Base-by-base conservation (phyloP, 2,113 vertebrate species). In the Orientallactaga bullata region DNA sequence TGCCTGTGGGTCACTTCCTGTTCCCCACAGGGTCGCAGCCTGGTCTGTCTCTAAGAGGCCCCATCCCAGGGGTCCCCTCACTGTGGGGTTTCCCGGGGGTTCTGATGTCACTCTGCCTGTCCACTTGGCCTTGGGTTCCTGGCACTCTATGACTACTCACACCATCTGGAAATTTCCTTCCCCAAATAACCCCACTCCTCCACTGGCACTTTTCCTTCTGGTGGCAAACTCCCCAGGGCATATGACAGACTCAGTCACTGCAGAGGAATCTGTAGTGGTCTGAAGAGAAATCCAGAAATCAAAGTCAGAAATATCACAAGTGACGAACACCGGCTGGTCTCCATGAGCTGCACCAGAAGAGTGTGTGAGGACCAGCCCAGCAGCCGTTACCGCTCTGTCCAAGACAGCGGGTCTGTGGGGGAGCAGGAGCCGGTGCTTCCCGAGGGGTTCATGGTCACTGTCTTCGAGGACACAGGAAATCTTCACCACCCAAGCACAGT, bases 371-470 rank as follows among this genome's bases (percentile, higher is more conserved):
- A 63, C 6, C 10, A 24, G 28, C 81, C 28, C 16, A 9, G 28
- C 39, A 18, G 72, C 47, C 1, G 15, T 11, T 4, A 1, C 47
- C 8, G 42, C 26, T 17, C 20, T 58, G 26, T 5, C 37, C 11
- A 6, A 0, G n/a, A n/a, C n/a, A n/a, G n/a, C n/a, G n/a, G n/a
- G n/a, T n/a, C n/a, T n/a, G n/a, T n/a, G n/a, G n/a, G n/a, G n/a
- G n/a, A 47, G 42, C 42, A 47, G 4, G 37, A 2, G 23, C 3
- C 0, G 20, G 12, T 0, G 74, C 16, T 76, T 58, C 6, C 21
- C 1, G 21, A 10, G n/a, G 51, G 17, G 51, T 7, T 20, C 39
- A 15, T 1, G 0, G 13, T 7, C 13, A 0, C 0, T 0, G 8
- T 3, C 74, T 18, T 9, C 39, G 15, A 61, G 85, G 55, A 9